Evolutionary conservation across 2,797 vertebrate species (phyloP), one percentile per base, ranked within the genome.

Genomic region (Eulemur coronatus): DNA sequence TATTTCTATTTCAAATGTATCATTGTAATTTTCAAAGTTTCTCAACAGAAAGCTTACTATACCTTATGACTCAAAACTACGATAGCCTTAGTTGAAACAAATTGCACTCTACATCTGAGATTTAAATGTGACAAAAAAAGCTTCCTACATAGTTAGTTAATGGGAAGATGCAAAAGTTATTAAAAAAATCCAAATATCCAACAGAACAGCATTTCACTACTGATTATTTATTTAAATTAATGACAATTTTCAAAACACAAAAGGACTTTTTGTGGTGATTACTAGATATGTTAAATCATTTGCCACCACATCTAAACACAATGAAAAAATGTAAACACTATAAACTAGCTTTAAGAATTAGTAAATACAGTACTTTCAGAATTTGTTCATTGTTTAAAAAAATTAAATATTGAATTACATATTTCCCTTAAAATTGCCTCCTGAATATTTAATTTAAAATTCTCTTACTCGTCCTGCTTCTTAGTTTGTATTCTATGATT

Each of bases 291-390:
- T 97, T 98, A 98, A 98, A 89, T 94, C 94, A 41, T 96, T 97
- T 98, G 97, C 98, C 98, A 99, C 98, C 98, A 98, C 97, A 98
- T 97, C 95, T 98, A 95, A 98, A 98, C 96, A 98, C 91, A 98
- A 98, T 97, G 97, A 97, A 92, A 84, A 90, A 67, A 67, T n/a
- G 15, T 50, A 93, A 97, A 84, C 63, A 97, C 97, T 97, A 97
- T 98, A 98, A 98, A 97, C 97, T 98, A 98, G 98, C 84, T 10
- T 72, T 93, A 98, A 96, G 65, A 96, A 97, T 91, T 95, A 97
- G 81, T 97, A 97, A 78, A 73, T 72, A 94, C 24, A 97, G 92
- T 72, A 97, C 85, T 88, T 84, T 95, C 97, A 98, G 97, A 98
- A 98, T 82, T 98, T 96, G 92, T 97, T 98, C 96, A 98, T 94